A percentile compares a stretch with the other conserved stretches of the same genome.
These are phyloP conservation scores for Hipposideros armiger DNA, from an alignment of 2,113 vertebrate genomes.

Conservation along the genomic window DNA sequence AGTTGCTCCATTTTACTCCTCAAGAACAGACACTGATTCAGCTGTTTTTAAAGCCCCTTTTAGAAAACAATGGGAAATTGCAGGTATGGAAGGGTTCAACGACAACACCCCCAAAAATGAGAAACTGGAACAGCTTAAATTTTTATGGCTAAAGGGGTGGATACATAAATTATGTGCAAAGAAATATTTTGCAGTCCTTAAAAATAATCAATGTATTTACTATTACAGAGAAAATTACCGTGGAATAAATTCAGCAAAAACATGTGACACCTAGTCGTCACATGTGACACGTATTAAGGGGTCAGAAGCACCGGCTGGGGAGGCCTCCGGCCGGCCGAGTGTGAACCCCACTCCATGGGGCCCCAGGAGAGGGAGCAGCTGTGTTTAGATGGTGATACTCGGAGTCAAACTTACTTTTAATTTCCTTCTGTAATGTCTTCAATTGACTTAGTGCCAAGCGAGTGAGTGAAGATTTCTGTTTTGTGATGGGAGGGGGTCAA, in stretches of 20 bases:
- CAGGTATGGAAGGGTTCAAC: fast-evolving
- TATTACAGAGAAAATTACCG: not conserved
- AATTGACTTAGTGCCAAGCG: not conserved
- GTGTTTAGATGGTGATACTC: not conserved
- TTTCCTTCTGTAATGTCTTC: not conserved
- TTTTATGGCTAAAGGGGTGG: fast-evolving
- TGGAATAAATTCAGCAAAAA: too few species aligned
- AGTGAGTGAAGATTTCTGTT: not conserved
- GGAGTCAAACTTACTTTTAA: not conserved
- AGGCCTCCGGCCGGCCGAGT: not conserved
- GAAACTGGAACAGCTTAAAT: too few species aligned
- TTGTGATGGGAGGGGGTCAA: not conserved
- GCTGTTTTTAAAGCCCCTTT: not conserved
- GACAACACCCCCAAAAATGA: not conserved
- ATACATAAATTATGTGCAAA: fast-evolving
- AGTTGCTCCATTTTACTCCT: not conserved
- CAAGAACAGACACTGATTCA: not conserved
- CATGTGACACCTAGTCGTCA: too few species aligned
- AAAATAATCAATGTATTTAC: too few species aligned
- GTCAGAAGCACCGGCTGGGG: too few species aligned
- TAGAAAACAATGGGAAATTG: not conserved
- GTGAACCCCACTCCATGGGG: not conserved
- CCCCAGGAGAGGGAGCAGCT: not conserved
- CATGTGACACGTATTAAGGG: fast-evolving
- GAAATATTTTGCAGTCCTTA: fast-evolving